phyloP scores from a whole-genome alignment of 1,140 invertebrate genomes.

The Luehdorfia chinensis region DNA sequence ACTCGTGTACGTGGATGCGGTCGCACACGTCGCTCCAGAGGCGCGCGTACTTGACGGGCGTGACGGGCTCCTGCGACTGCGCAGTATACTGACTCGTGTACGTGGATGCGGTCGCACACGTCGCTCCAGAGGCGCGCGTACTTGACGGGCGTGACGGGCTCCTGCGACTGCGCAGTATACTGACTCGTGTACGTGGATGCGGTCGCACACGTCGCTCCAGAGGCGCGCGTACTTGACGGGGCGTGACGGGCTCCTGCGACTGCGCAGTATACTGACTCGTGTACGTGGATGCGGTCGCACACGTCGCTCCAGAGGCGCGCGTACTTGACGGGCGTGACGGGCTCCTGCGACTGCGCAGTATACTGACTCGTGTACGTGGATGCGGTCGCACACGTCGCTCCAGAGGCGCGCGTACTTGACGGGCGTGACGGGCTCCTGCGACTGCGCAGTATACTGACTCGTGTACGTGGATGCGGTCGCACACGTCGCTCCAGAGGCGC shows the following conservation, averaged over 20 bases:
- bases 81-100: constrained; percentile 96
- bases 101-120: constrained; percentile 94
- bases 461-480: constrained; percentile 93
- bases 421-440: constrained; percentile 98
- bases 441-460: too few relatives aligned
- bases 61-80: constrained; percentile 98
- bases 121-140: constrained; percentile 99
- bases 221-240: constrained; percentile 98
- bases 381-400: constrained; percentile 96
- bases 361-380: constrained; percentile 96
- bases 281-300: constrained; percentile 93
- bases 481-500: constrained; percentile 97
- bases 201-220: constrained; percentile 97
- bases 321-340: constrained; percentile 98
- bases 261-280: constrained; percentile 96
- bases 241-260: too few relatives aligned
- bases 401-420: constrained; percentile 99
- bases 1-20: constrained; percentile 96
- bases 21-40: constrained; percentile 98
- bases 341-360: too few relatives aligned
- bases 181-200: constrained; percentile 96
- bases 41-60: constrained; percentile 98
- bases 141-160: constrained; percentile 97
- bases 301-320: constrained; percentile 99
- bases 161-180: too few relatives aligned